These are phyloP conservation scores for Echeneis naucrates DNA, from an alignment of 2,797 vertebrate species.

Conservation along the genomic window DNA sequence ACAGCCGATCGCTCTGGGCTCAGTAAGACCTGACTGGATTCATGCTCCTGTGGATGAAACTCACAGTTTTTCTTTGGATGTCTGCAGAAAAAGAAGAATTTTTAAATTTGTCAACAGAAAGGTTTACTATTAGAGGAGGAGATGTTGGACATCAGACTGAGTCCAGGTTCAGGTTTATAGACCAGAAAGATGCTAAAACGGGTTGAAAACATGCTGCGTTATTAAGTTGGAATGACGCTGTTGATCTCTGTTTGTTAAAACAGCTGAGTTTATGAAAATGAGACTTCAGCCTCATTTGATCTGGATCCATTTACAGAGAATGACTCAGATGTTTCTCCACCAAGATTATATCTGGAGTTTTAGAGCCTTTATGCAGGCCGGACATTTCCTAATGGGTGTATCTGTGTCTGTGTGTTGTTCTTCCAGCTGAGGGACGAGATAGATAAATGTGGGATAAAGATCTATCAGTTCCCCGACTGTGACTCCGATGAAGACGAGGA, in stretches of 20 bases:
- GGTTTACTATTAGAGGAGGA: too few relatives aligned
- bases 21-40: not conserved
- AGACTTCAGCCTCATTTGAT: not conserved
- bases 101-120: too few relatives aligned
- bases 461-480: slow-evolving; percentile 96
- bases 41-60: not conserved
- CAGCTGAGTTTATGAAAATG: not conserved
- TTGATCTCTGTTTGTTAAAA: too few relatives aligned
- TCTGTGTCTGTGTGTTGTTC: slow-evolving; percentile 13
- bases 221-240: too few relatives aligned
- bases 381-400: slow-evolving; percentile 19
- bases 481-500: slow-evolving; percentile 97
- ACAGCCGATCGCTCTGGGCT: not conserved
- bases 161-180: too few relatives aligned
- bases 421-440: slow-evolving; percentile 93
- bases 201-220: too few relatives aligned
- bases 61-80: too few relatives aligned
- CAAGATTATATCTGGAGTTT: slow-evolving; percentile 1
- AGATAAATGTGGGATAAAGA: slow-evolving; percentile 93
- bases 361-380: not conserved
- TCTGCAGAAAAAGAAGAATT: too few relatives aligned
- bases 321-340: slow-evolving; percentile 24
- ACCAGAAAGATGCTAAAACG: too few relatives aligned
- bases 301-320: slow-evolving; percentile 6
- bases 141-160: too few relatives aligned